A percentile compares a stretch with the other conserved stretches of the same genome.
These are phyloP conservation scores for Mythimna vitellina DNA, from an alignment of 2,888 invertebrate genomes.

Conservation along the genomic window DNA sequence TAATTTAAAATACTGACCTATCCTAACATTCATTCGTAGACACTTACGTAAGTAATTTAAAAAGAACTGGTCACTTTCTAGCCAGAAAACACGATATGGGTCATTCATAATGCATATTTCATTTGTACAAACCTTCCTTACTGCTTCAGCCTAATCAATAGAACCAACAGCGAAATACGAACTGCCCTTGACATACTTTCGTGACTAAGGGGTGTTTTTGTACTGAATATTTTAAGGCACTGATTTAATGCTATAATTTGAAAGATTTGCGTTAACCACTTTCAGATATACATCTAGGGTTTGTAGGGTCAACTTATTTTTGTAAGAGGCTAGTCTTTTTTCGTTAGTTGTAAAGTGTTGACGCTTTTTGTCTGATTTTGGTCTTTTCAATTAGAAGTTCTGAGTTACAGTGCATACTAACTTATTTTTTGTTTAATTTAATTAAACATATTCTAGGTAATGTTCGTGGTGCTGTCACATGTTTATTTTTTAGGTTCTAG, in stretches of 20 bases:
- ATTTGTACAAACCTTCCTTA: slow-evolving; percentile 18
- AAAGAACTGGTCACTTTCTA: neutral
- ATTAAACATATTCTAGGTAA: neutral
- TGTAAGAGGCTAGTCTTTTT: slow-evolving; percentile 8
- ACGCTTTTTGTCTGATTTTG: neutral
- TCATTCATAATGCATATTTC: slow-evolving; percentile 31
- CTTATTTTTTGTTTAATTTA: neutral
- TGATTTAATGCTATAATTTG: slow-evolving; percentile 56
- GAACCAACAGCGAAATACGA: slow-evolving; percentile 25
- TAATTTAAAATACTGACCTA: neutral
- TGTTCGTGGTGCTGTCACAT: fast-evolving
- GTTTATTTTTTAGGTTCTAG: neutral
- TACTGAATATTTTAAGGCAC: slow-evolving; percentile 70
- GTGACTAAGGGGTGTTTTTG: slow-evolving; percentile 70
- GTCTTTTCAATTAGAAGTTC: neutral
- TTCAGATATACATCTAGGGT: slow-evolving; percentile 46
- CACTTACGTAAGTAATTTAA: slow-evolving; percentile 11
- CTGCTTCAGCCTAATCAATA: slow-evolving; percentile 54
- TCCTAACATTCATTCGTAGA: neutral
- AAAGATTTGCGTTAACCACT: slow-evolving; percentile 52
- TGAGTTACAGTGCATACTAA: neutral
- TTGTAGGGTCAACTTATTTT: slow-evolving; percentile 12
- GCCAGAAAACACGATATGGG: slow-evolving; percentile 3
- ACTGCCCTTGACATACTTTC: slow-evolving; percentile 73
- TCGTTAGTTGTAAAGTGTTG: slow-evolving; percentile 5